Evolutionary conservation across 1,140 invertebrate genomes (phyloP).

Genomic region (Maniola jurtina): DNA sequence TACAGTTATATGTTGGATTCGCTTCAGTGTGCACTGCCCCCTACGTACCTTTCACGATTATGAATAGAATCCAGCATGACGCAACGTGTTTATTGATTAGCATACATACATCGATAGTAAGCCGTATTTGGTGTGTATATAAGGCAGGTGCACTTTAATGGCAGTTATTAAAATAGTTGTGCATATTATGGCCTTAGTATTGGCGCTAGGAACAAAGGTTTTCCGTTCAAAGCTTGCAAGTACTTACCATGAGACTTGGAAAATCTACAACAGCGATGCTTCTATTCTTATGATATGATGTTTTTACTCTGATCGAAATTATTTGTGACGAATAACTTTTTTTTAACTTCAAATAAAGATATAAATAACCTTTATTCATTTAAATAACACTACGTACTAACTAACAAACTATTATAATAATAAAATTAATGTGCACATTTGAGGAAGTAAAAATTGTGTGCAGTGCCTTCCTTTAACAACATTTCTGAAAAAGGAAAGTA

Average conservation of each 20-base stretch:
- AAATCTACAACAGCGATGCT: not conserved
- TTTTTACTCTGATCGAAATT: too few relatives aligned
- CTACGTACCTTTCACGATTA: slow-evolving; percentile 56
- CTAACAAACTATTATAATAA: too few relatives aligned
- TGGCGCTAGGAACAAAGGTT: not conserved
- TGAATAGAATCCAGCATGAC: slow-evolving; percentile 54
- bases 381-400: too few relatives aligned
- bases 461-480: too few relatives aligned
- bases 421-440: too few relatives aligned
- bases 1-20: too few relatives aligned
- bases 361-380: too few relatives aligned
- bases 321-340: too few relatives aligned
- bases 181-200: not conserved
- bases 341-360: too few relatives aligned
- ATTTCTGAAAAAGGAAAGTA: too few relatives aligned
- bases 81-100: slow-evolving; percentile 51
- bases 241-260: too few relatives aligned
- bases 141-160: slow-evolving; percentile 40
- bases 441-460: too few relatives aligned
- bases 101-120: slow-evolving; percentile 47
- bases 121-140: slow-evolving; percentile 42
- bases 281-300: not conserved
- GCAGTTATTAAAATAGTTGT: slow-evolving; percentile 15
- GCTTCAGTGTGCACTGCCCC: slow-evolving; percentile 4
- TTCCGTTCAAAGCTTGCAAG: not conserved